phyloP scores from a whole-genome alignment of 2,797 vertebrate species.

The Podarcis lilfordi region DNA sequence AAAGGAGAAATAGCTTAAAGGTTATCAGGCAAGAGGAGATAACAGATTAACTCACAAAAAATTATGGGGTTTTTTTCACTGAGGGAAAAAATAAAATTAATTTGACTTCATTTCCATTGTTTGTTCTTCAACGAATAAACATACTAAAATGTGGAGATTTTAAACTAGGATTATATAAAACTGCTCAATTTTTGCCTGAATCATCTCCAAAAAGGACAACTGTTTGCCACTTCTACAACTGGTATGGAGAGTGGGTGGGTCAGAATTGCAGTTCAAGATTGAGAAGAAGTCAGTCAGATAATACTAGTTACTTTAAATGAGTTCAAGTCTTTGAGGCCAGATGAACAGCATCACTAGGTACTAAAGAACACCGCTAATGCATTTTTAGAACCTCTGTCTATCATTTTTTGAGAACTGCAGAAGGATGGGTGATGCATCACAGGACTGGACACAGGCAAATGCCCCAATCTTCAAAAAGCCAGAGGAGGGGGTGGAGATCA shows the following conservation, averaged over 20 bases:
- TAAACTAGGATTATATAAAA: slow-evolving; percentile 59
- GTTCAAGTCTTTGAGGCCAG: neutral
- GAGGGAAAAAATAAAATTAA: neutral
- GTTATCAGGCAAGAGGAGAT: slow-evolving; percentile 71
- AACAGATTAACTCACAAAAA: slow-evolving; percentile 71
- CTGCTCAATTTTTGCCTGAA: slow-evolving; percentile 8
- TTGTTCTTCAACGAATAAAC: slow-evolving; percentile 31
- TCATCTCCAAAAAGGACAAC: neutral
- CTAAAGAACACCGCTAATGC: neutral
- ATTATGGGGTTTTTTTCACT: slow-evolving; percentile 63
- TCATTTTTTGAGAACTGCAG: too few relatives aligned
- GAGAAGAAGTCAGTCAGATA: neutral
- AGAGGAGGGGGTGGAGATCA: too few relatives aligned
- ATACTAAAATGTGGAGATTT: slow-evolving; percentile 63
- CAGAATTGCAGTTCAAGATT: too few relatives aligned
- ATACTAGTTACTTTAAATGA: neutral
- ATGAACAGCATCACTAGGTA: neutral
- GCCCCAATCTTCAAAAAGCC: neutral
- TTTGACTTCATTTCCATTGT: neutral
- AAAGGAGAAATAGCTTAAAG: slow-evolving; percentile 58
- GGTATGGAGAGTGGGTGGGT: neutral
- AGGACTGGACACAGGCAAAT: neutral
- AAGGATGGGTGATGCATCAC: neutral
- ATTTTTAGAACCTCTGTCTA: too few relatives aligned
- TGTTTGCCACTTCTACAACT: neutral